Conservation (phyloP, 1,140 invertebrate species). For the Drosophila auraria region DNA sequence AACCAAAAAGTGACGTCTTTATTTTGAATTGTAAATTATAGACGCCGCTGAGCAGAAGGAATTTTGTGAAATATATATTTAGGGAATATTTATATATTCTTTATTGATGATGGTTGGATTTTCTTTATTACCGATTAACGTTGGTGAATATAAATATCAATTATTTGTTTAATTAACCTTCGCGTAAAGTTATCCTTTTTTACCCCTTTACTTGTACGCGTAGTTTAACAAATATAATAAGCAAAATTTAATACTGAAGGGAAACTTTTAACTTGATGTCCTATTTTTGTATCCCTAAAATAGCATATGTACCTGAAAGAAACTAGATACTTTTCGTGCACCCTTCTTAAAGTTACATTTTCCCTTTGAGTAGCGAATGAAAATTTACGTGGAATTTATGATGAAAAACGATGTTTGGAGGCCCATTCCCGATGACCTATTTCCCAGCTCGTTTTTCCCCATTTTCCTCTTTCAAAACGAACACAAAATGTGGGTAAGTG, state of each 20-base stretch:
- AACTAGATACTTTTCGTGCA: constrained; percentile 4
- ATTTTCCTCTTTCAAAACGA: constrained; percentile 4
- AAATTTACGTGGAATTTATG: constrained; percentile 25
- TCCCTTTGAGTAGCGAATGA: not conserved
- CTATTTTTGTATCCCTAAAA: too few relatives aligned
- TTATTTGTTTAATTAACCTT: not conserved
- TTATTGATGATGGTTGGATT: not conserved
- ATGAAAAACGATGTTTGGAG: constrained; percentile 10
- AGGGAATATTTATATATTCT: not conserved
- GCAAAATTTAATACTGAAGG: too few relatives aligned
- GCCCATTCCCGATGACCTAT: constrained; percentile 30
- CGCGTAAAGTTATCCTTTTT: too few relatives aligned
- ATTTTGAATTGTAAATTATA: constrained; percentile 10
- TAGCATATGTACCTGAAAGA: not conserved
- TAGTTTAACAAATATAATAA: too few relatives aligned
- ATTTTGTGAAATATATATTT: not conserved
- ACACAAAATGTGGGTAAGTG: constrained; percentile 21
- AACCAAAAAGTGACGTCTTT: constrained; percentile 31
- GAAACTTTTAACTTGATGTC: too few relatives aligned
- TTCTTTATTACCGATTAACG: not conserved
- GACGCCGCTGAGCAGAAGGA: not conserved
- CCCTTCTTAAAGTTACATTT: not conserved
- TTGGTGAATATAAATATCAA: not conserved
- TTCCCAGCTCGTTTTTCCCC: constrained; percentile 27
- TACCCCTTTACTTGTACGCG: too few relatives aligned